Conservation (phyloP, 2,888 invertebrate species). For the Myopa tessellatipennis region DNA sequence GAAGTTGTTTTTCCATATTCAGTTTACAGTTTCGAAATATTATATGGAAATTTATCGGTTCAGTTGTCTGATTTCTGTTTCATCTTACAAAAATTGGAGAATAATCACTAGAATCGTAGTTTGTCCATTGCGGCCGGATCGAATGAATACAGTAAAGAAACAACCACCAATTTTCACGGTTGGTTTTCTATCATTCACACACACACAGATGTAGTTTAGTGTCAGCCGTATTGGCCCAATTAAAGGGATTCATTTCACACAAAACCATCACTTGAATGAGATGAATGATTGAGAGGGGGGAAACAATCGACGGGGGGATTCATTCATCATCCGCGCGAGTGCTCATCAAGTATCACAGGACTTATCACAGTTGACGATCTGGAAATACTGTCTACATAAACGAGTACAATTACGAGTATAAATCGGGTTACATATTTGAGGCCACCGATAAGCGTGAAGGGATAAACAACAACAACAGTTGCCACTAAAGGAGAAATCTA, state of each 20-base stretch:
- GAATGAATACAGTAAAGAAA: too few relatives aligned
- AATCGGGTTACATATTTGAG: background rate
- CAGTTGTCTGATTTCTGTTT: too few relatives aligned
- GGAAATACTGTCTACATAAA: slow-evolving; percentile 37
- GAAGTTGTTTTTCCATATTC: too few relatives aligned
- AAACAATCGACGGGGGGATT: background rate
- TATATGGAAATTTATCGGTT: too few relatives aligned
- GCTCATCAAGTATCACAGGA: slow-evolving; percentile 57
- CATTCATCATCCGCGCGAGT: slow-evolving; percentile 6
- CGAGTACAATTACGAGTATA: background rate
- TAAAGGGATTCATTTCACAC: background rate
- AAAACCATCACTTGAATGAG: background rate
- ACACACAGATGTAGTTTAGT: too few relatives aligned
- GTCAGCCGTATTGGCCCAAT: background rate
- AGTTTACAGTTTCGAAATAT: too few relatives aligned
- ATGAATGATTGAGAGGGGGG: background rate
- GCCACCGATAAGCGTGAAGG: slow-evolving; percentile 1
- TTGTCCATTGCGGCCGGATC: too few relatives aligned
- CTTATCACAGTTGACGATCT: slow-evolving; percentile 60
- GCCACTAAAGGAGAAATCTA: background rate
- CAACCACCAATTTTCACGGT: too few relatives aligned
- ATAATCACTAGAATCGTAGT: too few relatives aligned
- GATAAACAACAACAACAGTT: background rate
- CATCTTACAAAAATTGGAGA: too few relatives aligned
- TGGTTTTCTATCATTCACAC: too few relatives aligned